A percentile compares a stretch with the other conserved stretches of the same genome.
Conservation (phyloP, 2,888 invertebrate genomes). For the Platerodrilus igneus region DNA sequence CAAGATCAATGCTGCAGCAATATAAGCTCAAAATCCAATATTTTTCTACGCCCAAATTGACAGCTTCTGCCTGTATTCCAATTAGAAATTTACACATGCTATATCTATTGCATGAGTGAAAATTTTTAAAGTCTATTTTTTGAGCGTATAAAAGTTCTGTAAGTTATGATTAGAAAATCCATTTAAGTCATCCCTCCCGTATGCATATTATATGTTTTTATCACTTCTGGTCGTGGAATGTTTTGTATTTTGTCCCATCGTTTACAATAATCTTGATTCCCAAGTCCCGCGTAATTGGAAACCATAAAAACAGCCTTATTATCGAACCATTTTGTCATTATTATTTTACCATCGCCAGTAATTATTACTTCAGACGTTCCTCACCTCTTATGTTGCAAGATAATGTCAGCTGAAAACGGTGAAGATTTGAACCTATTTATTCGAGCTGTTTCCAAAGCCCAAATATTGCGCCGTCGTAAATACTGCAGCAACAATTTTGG, state of each 20-base stretch:
- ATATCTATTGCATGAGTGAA: conserved; percentile 14
- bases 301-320: conserved; percentile 6
- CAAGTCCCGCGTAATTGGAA: conserved; percentile 8
- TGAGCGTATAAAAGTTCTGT: conserved; percentile 9
- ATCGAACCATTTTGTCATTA: conserved; percentile 5
- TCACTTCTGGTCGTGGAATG: conserved; percentile 6
- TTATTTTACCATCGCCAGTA: conserved; percentile 3
- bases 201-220: conserved; percentile 5
- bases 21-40: no score
- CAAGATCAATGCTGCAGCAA: no score
- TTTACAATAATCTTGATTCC: conserved; percentile 1
- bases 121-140: conserved; percentile 10
- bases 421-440: conserved; percentile 1
- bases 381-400: no score
- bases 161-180: conserved; percentile 10
- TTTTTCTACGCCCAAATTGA: no score
- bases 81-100: conserved; percentile 4
- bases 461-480: neutral
- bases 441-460: conserved; percentile 3
- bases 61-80: no score
- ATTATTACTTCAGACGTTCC: conserved; percentile 5
- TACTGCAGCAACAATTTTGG: conserved; percentile 4
- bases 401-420: conserved; percentile 2
- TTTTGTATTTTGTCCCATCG: conserved; percentile 7
- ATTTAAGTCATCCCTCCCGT: conserved; percentile 11